Evolutionary conservation across 2,113 vertebrate species (phyloP), one percentile per base, ranked within the genome.

Genomic region (Cyprinodon variegatus): DNA sequence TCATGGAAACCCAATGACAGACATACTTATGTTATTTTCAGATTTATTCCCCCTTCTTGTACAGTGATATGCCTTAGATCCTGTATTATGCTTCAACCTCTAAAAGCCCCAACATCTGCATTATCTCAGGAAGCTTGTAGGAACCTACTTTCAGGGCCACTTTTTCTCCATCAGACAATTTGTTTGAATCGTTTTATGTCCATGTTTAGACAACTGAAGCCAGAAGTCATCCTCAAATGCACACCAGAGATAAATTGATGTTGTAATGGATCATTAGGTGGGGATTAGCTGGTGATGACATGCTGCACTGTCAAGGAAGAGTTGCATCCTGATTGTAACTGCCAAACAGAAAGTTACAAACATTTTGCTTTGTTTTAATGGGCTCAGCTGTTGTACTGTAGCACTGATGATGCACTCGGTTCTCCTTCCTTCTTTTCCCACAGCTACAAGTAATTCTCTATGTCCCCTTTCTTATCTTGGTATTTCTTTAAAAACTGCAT

Each of bases 51-150:
- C 45, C 45, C 48, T 81, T 20, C 12, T 74, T 72, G 68, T 40
- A 70, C 41, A 59, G 6, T 74, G 61, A 6, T 61, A 50, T 78
- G 46, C 45, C 66, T 43, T 74, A 74, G 50, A 80, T 65, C 61
- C 50, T 65, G 45, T 61, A 70, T 71, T 38, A 73, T 76, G 67
- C 70, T 70, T 76, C 61, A 85, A 76, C 39, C 72, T 83, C 74
- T 71, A 74, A 82, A 70, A 78, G 65, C 72, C 39, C 45, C 20
- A 85, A 79, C 81, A 84, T 86, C 73, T 89, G 76, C 72, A 74
- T 76, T 45, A 59, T 85, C 66, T 86, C 77, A 72, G 73, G 41
- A 70, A 40, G 50, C 79, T 60, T 22, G 62, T 73, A 78, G 67
- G 1, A 76, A 72, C 77, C 68, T 86, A 85, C 70, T 75, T 12